A percentile compares a stretch with the other conserved stretches of the same genome.
Evolutionary conservation across 2,797 vertebrate genomes (phyloP).

Genomic region (Chaetophractus vellerosus): DNA sequence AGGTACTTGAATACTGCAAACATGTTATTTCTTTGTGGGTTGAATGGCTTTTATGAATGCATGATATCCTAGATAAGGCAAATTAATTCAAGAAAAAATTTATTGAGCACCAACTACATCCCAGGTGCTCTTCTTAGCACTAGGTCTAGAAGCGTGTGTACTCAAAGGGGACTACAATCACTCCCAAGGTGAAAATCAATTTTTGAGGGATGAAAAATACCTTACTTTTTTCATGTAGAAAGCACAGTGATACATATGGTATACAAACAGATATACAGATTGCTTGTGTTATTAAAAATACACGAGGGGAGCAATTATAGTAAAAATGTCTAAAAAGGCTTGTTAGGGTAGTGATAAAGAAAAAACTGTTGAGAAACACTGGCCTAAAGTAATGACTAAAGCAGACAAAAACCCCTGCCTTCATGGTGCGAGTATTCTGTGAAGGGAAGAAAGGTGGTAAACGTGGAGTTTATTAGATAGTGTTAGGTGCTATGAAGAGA

Average conservation of each 20-base stretch:
- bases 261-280: neutral
- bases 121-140: neutral
- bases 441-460: neutral
- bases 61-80: neutral
- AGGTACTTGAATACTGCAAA: neutral
- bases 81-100: neutral
- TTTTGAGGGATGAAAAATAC: neutral
- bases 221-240: neutral
- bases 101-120: accelerated
- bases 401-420: neutral
- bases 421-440: neutral
- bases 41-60: neutral
- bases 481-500: neutral
- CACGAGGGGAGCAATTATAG: neutral
- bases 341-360: neutral
- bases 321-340: neutral
- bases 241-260: neutral
- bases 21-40: neutral
- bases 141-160: neutral
- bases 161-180: neutral
- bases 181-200: neutral
- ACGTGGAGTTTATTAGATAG: neutral
- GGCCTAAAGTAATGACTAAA: neutral
- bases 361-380: neutral
- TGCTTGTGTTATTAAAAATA: neutral